Base-by-base conservation (phyloP, 2,888 invertebrate genomes). In the Drosophila algonquin region DNA sequence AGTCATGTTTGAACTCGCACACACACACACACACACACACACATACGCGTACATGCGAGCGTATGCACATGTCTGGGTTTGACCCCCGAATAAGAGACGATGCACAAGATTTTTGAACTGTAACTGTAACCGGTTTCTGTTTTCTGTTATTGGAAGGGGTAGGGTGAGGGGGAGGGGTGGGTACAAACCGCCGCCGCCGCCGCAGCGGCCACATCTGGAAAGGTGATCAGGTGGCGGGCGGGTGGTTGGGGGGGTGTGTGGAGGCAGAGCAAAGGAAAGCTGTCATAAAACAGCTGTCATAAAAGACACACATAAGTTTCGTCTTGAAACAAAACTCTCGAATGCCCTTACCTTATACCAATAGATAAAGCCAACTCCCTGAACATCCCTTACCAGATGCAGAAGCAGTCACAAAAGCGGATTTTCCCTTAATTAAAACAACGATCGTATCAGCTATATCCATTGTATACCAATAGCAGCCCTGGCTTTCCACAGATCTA, bases 81-180 rank as follows among this genome's bases (percentile, higher is more conserved):
- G 73, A 73, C 73, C 73, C 73, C 73, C 74, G 61, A 73, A 73
- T 64, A 56, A 40, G 51, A 70, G 57, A 72, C 72, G 72, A 63
- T 47, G 71, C 63, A 68, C 63, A 59, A 72, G 63, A 72, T 63
- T 63, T 72, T 72, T 72, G 63, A 72, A 72, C 73, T 85, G 80
- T 80, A 85, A 82, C 83, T 78, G 78, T 79, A 82, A 82, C 82
- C 83, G 87, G 86, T 86, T 82, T 80, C 53, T 47, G 27, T 35
- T 21, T 8, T 27, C 47, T n/a, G n/a, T 24, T 50, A 48, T 57
- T 48, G 48, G 62, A 24, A 1, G 24, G 24, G 24, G 24, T 0
- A 21, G 21, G 21, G 21, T 1, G 0, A 21, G 21, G 2, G 21
- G 21, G 1, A 21, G 21, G 21, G 21, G 21, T 21, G 21, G 2